Evolutionary conservation across 1,140 invertebrate genomes (phyloP), one percentile per base, ranked within the genome.

Genomic region (Coboldia fuscipes): DNA sequence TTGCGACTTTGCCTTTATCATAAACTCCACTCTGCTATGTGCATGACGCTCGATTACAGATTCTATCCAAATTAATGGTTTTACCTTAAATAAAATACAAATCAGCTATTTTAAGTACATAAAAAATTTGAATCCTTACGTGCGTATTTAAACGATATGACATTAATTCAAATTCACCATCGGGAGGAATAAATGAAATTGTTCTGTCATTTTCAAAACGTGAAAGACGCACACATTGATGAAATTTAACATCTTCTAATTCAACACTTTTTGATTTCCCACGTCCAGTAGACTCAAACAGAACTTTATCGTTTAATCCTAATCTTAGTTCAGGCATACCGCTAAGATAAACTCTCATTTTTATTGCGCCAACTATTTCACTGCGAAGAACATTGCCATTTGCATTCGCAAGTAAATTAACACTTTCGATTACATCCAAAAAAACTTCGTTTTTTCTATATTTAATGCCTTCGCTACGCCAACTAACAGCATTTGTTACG

Each of bases 161-260:
- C 96, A 99, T 99, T n/a, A 99, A 60, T 56, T 99, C 96, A 66
- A 99, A 99, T 55, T 98, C 96, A 17, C 96, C 96, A 65, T 99
- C 96, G 0, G 94, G 96, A 27, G 94, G 96, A 50, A 97, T 96
- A 46, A 98, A 98, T 0, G 89, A 96, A 42, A 98, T 98, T 1
- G 92, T 97, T 24, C 94, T 69, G 51, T 99, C 94, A 54, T 97
- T 98, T 54, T 99, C 96, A 63, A 99, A 99, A 31, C 82, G 63
- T 0, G 94, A 97, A 31, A 99, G 57, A 41, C 94, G 65, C 0
- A 99, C 96, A 59, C 96, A 99, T 51, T 99, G 96, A 59, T 99
- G 96, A 51, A 99, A 99, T 56, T 99, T 99, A 0, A 97, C 90
- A 61, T 99, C 96, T 60, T 99, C 96, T 24, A 99, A 56, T 58